Conservation (phyloP, 2,113 vertebrate genomes). For the Acanthisitta chloris region DNA sequence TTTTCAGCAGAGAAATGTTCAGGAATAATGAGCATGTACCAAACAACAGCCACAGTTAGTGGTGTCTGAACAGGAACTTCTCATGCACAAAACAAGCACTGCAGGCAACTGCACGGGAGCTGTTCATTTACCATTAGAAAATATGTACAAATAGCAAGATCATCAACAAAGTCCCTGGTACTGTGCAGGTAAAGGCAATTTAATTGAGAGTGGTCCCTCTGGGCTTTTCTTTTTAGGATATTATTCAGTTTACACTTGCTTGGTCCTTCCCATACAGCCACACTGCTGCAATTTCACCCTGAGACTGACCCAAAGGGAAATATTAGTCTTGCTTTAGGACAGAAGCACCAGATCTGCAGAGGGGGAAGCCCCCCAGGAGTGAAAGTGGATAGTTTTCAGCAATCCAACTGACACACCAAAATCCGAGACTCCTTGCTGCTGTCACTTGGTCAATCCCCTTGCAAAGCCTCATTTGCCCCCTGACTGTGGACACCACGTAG, state of each 20-base stretch:
- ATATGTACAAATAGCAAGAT: background rate
- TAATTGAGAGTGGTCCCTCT: background rate
- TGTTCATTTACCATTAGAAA: background rate
- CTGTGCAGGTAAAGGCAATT: background rate
- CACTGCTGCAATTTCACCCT: background rate
- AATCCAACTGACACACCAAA: background rate
- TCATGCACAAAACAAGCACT: background rate
- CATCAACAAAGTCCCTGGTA: background rate
- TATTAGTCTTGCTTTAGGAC: background rate
- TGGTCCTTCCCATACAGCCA: background rate
- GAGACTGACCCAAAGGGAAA: background rate
- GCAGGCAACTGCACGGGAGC: background rate
- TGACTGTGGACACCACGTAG: background rate
- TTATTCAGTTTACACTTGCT: background rate
- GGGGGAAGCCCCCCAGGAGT: background rate
- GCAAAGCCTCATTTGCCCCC: background rate
- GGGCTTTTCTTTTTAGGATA: background rate
- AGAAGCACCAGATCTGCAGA: background rate
- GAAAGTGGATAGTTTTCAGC: background rate
- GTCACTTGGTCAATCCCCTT: background rate
- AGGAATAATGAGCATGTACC: background rate
- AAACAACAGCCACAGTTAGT: background rate
- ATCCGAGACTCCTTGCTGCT: background rate
- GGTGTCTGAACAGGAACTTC: background rate
- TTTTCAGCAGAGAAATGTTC: background rate